Evolutionary conservation across 1,140 invertebrate genomes (phyloP).

Genomic region (Babylonia areolata): DNA sequence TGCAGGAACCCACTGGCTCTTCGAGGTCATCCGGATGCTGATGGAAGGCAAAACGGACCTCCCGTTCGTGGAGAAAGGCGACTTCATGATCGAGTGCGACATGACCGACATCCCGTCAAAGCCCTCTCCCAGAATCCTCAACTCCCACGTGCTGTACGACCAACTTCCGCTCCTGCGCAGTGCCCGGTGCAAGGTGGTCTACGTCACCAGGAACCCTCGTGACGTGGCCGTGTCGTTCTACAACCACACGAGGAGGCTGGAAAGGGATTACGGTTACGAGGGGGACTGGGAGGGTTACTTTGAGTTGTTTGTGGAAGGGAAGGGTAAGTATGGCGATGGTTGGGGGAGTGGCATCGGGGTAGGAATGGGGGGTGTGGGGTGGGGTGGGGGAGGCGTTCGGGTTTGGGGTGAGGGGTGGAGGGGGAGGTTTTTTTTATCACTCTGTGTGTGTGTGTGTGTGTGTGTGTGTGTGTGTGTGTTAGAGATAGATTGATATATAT

Average conservation of each 20-base stretch:
- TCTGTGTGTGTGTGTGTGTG: too few species aligned
- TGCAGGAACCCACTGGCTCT: slow-evolving; percentile 69
- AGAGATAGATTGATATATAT: too few species aligned
- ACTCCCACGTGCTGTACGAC: slow-evolving; percentile 55
- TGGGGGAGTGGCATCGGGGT: too few species aligned
- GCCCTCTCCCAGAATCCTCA: slow-evolving; percentile 61
- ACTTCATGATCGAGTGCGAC: slow-evolving; percentile 49
- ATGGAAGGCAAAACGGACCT: slow-evolving; percentile 48
- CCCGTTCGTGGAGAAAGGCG: slow-evolving; percentile 49
- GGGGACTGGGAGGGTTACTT: slow-evolving; percentile 62
- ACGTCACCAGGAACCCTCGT: slow-evolving; percentile 56
- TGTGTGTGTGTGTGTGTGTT: too few species aligned
- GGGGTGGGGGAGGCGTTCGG: too few species aligned
- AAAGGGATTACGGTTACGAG: slow-evolving; percentile 54
- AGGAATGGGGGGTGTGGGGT: too few species aligned
- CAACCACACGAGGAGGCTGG: slow-evolving; percentile 52
- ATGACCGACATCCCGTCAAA: neutral
- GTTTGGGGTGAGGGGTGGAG: too few species aligned
- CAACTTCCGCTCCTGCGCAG: slow-evolving; percentile 50
- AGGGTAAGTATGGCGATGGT: too few species aligned
- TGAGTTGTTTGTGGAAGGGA: slow-evolving; percentile 50
- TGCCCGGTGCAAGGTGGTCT: slow-evolving; percentile 56
- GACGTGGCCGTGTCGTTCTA: slow-evolving; percentile 58
- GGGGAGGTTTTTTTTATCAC: too few species aligned
- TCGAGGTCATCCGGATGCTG: slow-evolving; percentile 60